phyloP scores from a whole-genome alignment of 2,888 invertebrate species.

The Rhagophthalmus giganteus region DNA sequence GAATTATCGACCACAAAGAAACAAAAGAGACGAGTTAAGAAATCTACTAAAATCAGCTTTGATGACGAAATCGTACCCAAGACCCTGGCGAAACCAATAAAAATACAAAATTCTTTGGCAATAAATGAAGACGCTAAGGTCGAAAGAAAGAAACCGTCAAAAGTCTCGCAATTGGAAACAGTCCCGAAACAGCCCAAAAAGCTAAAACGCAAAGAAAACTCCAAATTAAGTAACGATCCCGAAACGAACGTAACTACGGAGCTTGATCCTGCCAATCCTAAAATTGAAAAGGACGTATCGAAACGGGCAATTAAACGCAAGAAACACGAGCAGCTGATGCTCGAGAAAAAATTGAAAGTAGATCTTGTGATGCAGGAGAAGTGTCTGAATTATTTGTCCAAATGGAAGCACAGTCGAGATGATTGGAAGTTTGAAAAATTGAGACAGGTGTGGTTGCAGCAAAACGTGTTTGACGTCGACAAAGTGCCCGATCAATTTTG shows the following conservation, averaged over 20 bases:
- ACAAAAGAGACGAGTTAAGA: slow-evolving; percentile 7
- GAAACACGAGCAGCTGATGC: slow-evolving; percentile 62
- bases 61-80: slow-evolving; percentile 29
- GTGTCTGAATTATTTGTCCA: slow-evolving; percentile 68
- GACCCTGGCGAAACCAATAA: slow-evolving; percentile 21
- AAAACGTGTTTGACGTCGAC: slow-evolving; percentile 65
- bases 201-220: slow-evolving; percentile 41
- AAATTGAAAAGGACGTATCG: slow-evolving; percentile 56
- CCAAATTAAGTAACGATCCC: not conserved
- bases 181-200: slow-evolving; percentile 24
- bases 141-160: no score
- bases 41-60: slow-evolving; percentile 21
- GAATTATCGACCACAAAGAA: not conserved
- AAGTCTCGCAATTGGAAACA: no score
- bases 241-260: slow-evolving; percentile 7
- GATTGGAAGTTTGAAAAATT: slow-evolving; percentile 83
- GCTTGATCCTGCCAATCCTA: slow-evolving; percentile 45
- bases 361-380: slow-evolving; percentile 63
- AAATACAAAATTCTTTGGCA: not conserved
- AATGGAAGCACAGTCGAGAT: slow-evolving; percentile 70
- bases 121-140: not conserved
- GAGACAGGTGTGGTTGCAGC: slow-evolving; percentile 75
- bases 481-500: slow-evolving; percentile 66
- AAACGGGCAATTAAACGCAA: slow-evolving; percentile 68
- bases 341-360: slow-evolving; percentile 59